phyloP scores from a whole-genome alignment of 2,113 vertebrate genomes.

The Chaetorhynchus papuensis region DNA sequence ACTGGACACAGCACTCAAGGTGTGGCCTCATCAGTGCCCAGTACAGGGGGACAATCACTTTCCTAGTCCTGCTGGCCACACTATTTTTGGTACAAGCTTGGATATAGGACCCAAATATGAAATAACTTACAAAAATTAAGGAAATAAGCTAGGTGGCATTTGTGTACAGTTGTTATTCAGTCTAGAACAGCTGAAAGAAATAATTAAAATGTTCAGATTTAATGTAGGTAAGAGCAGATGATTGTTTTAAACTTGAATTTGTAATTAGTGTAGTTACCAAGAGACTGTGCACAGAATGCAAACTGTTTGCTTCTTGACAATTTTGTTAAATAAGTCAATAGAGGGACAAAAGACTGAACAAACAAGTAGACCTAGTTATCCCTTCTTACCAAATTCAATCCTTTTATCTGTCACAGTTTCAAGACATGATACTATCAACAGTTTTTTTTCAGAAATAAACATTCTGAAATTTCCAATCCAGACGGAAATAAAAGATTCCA shows the following conservation, averaged over 20 bases:
- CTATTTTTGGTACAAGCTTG: background rate
- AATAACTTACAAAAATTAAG: background rate
- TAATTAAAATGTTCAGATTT: background rate
- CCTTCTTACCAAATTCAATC: background rate
- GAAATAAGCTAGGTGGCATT: background rate
- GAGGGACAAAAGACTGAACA: background rate
- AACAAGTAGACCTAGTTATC: background rate
- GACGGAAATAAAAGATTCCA: background rate
- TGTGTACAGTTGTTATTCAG: background rate
- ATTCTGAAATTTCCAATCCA: background rate
- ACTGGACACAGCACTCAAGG: accelerated
- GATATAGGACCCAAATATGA: background rate
- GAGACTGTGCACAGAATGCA: background rate
- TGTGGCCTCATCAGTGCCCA: background rate
- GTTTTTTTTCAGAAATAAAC: background rate
- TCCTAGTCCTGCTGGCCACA: too few relatives aligned
- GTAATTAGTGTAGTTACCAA: background rate
- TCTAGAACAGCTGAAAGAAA: background rate
- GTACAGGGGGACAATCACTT: background rate
- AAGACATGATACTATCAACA: constrained; percentile 1
- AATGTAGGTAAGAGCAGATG: background rate
- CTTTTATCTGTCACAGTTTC: background rate
- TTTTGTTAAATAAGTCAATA: constrained; percentile 9
- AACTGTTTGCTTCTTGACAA: background rate
- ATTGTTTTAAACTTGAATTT: constrained; percentile 2